Evolutionary conservation across 2,888 invertebrate genomes (phyloP).

Genomic region (Amiota minor): DNA sequence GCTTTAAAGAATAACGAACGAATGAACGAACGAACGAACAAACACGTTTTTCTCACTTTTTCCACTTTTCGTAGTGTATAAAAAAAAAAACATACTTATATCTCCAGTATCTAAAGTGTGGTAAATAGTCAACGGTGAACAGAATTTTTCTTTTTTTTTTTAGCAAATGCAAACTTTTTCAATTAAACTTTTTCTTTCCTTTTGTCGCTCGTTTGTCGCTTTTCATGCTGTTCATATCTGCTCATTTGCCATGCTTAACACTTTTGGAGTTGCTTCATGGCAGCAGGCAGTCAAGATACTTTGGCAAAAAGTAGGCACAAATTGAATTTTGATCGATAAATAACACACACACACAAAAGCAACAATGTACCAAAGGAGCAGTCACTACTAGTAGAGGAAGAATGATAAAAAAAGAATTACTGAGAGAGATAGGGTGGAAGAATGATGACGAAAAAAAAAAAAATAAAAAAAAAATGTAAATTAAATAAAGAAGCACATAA

Average conservation of each 20-base stretch:
- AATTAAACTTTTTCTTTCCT: constrained; percentile 61
- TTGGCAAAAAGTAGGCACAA: constrained; percentile 57
- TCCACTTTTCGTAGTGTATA: too few relatives aligned
- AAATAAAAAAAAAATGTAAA: constrained; percentile 51
- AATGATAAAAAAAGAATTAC: constrained; percentile 5
- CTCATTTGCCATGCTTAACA: constrained; percentile 17
- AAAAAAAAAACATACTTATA: too few relatives aligned
- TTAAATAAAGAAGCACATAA: constrained; percentile 40
- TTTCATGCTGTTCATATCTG: constrained; percentile 25
- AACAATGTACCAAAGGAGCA: too few relatives aligned
- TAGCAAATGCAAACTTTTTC: constrained; percentile 57
- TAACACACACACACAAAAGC: constrained; percentile 47
- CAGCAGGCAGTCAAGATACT: constrained; percentile 37
- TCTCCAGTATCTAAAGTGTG: too few relatives aligned
- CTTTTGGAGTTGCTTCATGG: not conserved
- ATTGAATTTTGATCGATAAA: constrained; percentile 69
- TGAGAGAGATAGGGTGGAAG: not conserved
- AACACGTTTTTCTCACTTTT: too few relatives aligned
- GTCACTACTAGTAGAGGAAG: not conserved
- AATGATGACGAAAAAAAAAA: constrained; percentile 28
- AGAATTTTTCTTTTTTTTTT: too few relatives aligned
- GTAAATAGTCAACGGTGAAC: too few relatives aligned
- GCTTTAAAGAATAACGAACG: too few relatives aligned
- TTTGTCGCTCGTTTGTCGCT: constrained; percentile 32
- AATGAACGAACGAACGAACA: too few relatives aligned